Base-by-base conservation (phyloP, 53 echinoderm and acorn worm species). In the Antedon mediterranea region DNA sequence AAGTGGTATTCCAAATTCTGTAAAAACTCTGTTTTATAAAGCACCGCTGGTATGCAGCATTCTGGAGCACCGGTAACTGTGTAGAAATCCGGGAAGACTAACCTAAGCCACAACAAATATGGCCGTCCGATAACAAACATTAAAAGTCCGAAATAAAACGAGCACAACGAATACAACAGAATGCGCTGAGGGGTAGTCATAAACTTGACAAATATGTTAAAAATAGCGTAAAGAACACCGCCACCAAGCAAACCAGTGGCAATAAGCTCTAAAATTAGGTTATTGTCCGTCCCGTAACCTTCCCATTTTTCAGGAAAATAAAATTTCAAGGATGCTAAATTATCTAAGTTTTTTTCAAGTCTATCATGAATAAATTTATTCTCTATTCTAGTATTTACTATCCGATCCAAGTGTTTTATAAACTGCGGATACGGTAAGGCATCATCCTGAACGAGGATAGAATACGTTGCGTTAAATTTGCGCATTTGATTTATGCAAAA, bases 221-320 rank as follows among this genome's bases (percentile, higher is more conserved):
- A 75, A 28, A 81, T 18, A 30, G 43, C 76, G 33, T 75, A 75
- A 42, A 85, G 71, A 30, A 81, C 23, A 4, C 79, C 76, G 29
- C 85, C 85, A 11, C 81, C 85, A 77, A 81, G 30, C 14, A 72
- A 34, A 8, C 81, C 81, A 30, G 34, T 43, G n/a, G 75, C 32
- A 14, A 85, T 57, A 1, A 85, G 33, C 37, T 85, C 85, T 0
- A 33, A 23, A 29, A 85, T 80, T 15, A 79, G 73, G 15, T 33
- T 31, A 0, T 0, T 4, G 26, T 80, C 81, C 8, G 72, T 43
- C 2, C 79, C 79, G 28, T 71, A 85, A 8, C 85, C 85, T 72
- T 85, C 77, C 85, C 85, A 85, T 57, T 85, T 85, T 42, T 85
- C 85, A 8, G 85, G 85, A 73, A 85, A 85, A 42, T 81, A 81